Conservation (phyloP, 2,888 invertebrate genomes). For the Euproctis similis region DNA sequence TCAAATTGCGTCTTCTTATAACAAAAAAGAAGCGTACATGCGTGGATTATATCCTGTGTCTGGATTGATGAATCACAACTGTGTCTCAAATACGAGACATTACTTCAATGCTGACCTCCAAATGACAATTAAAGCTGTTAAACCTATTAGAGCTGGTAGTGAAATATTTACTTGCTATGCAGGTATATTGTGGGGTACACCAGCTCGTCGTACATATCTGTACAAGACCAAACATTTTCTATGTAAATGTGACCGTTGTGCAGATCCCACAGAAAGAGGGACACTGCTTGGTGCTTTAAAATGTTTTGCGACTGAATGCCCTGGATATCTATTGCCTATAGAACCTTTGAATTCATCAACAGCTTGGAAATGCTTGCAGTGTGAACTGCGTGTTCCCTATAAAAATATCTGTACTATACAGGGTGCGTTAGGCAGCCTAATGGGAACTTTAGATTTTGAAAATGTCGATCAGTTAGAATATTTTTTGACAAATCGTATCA, state of each 20-base stretch:
- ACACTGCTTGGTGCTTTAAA: slow-evolving; percentile 74
- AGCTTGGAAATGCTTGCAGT: slow-evolving; percentile 77
- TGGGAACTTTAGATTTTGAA: slow-evolving; percentile 66
- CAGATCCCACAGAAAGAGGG: slow-evolving; percentile 80
- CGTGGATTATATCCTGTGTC: slow-evolving; percentile 81
- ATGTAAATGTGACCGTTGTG: slow-evolving; percentile 80
- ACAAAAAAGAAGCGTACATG: slow-evolving; percentile 65
- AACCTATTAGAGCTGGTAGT: slow-evolving; percentile 73
- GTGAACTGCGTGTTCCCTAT: slow-evolving; percentile 59
- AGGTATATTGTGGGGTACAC: slow-evolving; percentile 80
- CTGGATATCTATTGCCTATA: slow-evolving; percentile 74
- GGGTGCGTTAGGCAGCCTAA: slow-evolving; percentile 70
- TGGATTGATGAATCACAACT: slow-evolving; percentile 81
- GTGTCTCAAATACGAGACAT: slow-evolving; percentile 80
- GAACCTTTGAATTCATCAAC: slow-evolving; percentile 69
- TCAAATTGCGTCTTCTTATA: slow-evolving; percentile 70
- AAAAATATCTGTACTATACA: slow-evolving; percentile 69
- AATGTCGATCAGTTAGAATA: slow-evolving; percentile 70
- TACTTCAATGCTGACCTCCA: slow-evolving; percentile 73
- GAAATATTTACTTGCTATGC: slow-evolving; percentile 82
- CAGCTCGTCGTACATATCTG: slow-evolving; percentile 77
- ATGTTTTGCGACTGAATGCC: slow-evolving; percentile 69
- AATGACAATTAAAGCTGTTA: slow-evolving; percentile 77
- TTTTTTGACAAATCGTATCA: slow-evolving; percentile 72
- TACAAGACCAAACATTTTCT: slow-evolving; percentile 80